Evolutionary conservation across 2,888 invertebrate genomes (phyloP).

Genomic region (Cerceris ruficornis): DNA sequence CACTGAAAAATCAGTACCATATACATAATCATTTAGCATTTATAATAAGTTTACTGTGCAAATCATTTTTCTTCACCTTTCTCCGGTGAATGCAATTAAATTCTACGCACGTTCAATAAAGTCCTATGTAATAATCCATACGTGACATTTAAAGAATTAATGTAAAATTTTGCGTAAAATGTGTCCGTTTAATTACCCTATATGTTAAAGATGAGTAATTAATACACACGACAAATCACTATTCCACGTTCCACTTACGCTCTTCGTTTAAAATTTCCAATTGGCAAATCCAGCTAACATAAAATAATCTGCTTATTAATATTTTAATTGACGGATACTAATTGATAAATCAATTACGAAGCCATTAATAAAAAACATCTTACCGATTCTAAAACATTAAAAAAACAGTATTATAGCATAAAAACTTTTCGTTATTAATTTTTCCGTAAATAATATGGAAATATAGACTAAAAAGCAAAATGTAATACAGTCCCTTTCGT

Average conservation of each 20-base stretch:
- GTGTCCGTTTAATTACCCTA: background rate
- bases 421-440: too few species aligned
- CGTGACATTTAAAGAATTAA: constrained; percentile 43
- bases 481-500: too few species aligned
- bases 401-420: too few species aligned
- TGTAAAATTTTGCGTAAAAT: constrained; percentile 11
- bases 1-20: too few species aligned
- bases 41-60: constrained; percentile 22
- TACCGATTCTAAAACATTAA: too few species aligned
- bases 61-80: constrained; percentile 32
- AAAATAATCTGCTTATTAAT: background rate
- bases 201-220: constrained; percentile 1
- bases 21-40: background rate
- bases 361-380: too few species aligned
- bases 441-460: too few species aligned
- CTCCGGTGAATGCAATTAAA: constrained; percentile 45
- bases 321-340: background rate
- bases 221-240: background rate
- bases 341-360: too few species aligned
- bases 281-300: background rate
- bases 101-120: constrained; percentile 32
- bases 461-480: too few species aligned
- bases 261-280: too few species aligned
- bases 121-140: constrained; percentile 34
- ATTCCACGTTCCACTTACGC: background rate